These are phyloP conservation scores for Adelosebastes latens DNA, from an alignment of 2,797 vertebrate species.

Conservation along the genomic window DNA sequence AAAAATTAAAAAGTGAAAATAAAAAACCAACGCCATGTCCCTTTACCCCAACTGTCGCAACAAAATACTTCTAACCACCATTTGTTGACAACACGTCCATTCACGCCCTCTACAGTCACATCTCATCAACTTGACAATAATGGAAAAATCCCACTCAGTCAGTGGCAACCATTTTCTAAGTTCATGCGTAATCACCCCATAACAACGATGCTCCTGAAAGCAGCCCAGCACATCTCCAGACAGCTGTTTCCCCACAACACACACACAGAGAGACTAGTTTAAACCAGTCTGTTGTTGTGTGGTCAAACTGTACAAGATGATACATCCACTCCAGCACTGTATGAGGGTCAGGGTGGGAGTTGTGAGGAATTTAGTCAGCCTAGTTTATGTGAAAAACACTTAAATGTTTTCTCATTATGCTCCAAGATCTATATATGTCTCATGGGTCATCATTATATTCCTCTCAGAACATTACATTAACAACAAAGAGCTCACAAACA, in stretches of 20 bases:
- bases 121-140: not conserved
- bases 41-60: not conserved
- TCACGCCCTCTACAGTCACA: conserved; percentile 37
- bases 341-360: conserved; percentile 31
- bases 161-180: not conserved
- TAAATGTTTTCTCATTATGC: not conserved
- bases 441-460: not conserved
- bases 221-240: not conserved
- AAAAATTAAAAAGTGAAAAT: conserved; percentile 22
- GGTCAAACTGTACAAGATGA: conserved; percentile 4
- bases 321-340: conserved; percentile 20
- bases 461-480: too few species aligned
- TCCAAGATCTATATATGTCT: not conserved
- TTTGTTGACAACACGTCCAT: not conserved
- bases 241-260: conserved; percentile 33
- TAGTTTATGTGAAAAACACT: not conserved
- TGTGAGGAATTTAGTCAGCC: not conserved
- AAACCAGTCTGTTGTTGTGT: conserved; percentile 24
- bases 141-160: conserved; percentile 33
- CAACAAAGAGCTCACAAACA: not conserved
- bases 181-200: conserved; percentile 28
- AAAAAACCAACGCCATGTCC: not conserved
- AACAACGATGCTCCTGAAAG: not conserved
- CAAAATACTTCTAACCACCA: not conserved
- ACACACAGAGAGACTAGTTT: not conserved